Base-by-base conservation (phyloP, 2,888 invertebrate species). In the Macrosiphum euphorbiae region DNA sequence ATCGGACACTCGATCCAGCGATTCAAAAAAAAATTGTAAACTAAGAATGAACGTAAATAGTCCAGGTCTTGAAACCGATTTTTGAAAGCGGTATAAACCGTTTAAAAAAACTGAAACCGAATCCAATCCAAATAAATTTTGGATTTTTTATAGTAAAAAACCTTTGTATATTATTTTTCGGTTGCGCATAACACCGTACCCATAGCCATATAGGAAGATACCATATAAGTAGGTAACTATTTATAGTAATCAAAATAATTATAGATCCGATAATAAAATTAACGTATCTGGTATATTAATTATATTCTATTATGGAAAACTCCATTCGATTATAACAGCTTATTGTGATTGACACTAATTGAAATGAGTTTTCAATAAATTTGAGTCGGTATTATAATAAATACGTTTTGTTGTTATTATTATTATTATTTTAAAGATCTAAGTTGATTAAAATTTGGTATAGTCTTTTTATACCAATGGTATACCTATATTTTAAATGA, bases 291-390 rank as follows among this genome's bases (percentile, higher is more conserved):
- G 26, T 88, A 58, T 88, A 41, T 55, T 58, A 88, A 88, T 41
- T 88, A 41, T 41, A 41, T 58, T 55, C 26, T 88, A 88, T 58
- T 88, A 58, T 78, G 11, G 41, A 88, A 52, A 88, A 88, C 35
- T 41, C 35, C 20, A 55, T 26, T 88, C 11, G 55, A 88, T 52
- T 88, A 11, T 10, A 55, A 58, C 41, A 55, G 55, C 41, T 16
- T 16, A 52, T 78, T 41, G 24, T 89, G 89, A 89, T 89, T 89
- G 89, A 44, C 58, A n/a, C 89, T 89, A 89, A 89, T 89, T 89
- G 89, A 89, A 89, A 44, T 89, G 58, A 16, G 88, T 52, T 88
- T 52, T 88, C 20, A 88, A 55, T 41, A 58, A 55, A 55, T 88
- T 55, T 11, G 26, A 88, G 13, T 88, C 26, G 13, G 26, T 55